Percentiles rank a stretch among this genome's conserved stretches.
phyloP scores from a whole-genome alignment of 1,140 invertebrate genomes.

The Brachionus paranguensis region DNA sequence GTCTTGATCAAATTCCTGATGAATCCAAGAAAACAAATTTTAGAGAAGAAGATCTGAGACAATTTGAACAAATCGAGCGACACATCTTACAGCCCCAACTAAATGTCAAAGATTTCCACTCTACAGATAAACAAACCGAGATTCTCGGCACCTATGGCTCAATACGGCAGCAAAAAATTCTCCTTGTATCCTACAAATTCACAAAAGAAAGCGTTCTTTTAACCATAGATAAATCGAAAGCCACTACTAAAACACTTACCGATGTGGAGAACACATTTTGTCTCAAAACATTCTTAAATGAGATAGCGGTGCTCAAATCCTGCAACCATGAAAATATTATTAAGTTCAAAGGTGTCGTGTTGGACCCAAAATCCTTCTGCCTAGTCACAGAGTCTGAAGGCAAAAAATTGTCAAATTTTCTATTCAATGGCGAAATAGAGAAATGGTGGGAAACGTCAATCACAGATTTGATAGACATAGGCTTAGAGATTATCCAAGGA shows the following conservation, averaged over 20 bases:
- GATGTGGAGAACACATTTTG: neutral
- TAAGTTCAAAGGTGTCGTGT: neutral
- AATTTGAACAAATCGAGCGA: neutral
- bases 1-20: neutral
- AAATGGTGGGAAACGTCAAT: neutral
- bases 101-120: neutral
- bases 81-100: neutral
- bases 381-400: neutral
- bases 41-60: neutral
- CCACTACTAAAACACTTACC: neutral
- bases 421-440: neutral
- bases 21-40: neutral
- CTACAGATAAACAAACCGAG: neutral
- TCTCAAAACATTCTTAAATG: neutral
- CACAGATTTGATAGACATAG: neutral
- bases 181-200: neutral
- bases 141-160: neutral
- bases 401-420: neutral
- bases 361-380: neutral
- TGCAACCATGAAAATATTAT: constrained; percentile 9
- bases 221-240: neutral
- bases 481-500: neutral
- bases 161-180: neutral
- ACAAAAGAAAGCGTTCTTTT: neutral
- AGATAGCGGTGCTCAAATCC: neutral